Evolutionary conservation across 2,113 vertebrate genomes (phyloP).

Genomic region (Pluvialis apricaria): DNA sequence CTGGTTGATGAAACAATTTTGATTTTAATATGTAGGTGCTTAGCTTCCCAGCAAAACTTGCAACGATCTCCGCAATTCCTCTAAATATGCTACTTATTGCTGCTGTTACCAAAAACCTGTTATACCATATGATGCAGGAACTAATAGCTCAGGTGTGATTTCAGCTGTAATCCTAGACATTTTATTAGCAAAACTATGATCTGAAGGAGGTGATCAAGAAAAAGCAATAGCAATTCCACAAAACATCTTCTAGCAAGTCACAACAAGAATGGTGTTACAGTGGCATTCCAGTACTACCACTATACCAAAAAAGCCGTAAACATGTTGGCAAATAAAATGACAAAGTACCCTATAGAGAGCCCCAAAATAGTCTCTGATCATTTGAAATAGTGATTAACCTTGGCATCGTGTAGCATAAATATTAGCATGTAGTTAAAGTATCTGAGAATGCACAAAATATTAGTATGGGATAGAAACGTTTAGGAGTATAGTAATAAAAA

Average conservation of each 20-base stretch:
- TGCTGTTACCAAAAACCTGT: background rate
- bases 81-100: background rate
- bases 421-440: background rate
- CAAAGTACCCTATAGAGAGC: background rate
- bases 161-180: background rate
- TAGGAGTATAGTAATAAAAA: background rate
- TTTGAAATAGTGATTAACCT: background rate
- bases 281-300: background rate
- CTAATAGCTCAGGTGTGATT: background rate
- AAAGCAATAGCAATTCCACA: background rate
- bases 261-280: background rate
- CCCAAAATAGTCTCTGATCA: background rate
- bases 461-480: background rate
- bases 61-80: background rate
- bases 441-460: background rate
- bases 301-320: background rate
- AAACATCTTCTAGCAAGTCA: background rate
- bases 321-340: background rate
- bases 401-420: fast-evolving
- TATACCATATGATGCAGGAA: background rate
- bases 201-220: background rate
- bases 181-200: background rate
- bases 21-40: background rate
- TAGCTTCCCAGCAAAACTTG: background rate
- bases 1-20: background rate